Evolutionary conservation across 1,140 invertebrate species (phyloP), one percentile per base, ranked within the genome.

Genomic region (Maniola jurtina): DNA sequence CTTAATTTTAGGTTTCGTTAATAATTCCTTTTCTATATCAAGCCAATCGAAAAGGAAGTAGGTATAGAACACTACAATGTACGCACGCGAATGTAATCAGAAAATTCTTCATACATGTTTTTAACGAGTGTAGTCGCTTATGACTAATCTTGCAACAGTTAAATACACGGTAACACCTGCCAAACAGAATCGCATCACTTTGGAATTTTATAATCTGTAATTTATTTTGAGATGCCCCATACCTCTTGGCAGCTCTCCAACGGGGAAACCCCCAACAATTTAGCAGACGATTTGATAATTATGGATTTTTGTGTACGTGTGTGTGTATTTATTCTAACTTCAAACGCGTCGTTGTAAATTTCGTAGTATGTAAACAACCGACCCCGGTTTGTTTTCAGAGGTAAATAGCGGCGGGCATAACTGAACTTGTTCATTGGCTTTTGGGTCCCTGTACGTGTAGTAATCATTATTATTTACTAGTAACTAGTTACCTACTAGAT

Each of bases 251-350:
- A 70, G 35, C 66, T 34, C 57, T 83, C 86, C 86, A 88, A 84
- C 73, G 76, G 86, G 84, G 80, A 80, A 86, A 76, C 80, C 86
- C 86, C 81, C 56, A 71, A 74, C 42, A 45, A 78, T 81, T 79
- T 77, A 79, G 80, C 78, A 86, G 85, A 88, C 85, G 80, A 81
- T 84, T 78, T 75, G 83, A 85, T 86, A 82, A 85, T 85, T 84
- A 81, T 78, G 79, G 73, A 77, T 73, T 83, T 81, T 80, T 76
- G 77, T 79, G 66, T 72, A 15, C 13, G 40, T 35, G 35, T 13
- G 50, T 55, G 40, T 56, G 50, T 56, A 16, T 61, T 73, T 81
- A 14, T 52, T 52, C 14, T 52, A 52, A 52, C 42, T 11, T 11
- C 42, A 8, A 38, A 38, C 7, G 40, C 64, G 48, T n/a, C 60